These are phyloP conservation scores for Poecilia picta DNA, from an alignment of 2,797 vertebrate genomes.

Conservation along the genomic window DNA sequence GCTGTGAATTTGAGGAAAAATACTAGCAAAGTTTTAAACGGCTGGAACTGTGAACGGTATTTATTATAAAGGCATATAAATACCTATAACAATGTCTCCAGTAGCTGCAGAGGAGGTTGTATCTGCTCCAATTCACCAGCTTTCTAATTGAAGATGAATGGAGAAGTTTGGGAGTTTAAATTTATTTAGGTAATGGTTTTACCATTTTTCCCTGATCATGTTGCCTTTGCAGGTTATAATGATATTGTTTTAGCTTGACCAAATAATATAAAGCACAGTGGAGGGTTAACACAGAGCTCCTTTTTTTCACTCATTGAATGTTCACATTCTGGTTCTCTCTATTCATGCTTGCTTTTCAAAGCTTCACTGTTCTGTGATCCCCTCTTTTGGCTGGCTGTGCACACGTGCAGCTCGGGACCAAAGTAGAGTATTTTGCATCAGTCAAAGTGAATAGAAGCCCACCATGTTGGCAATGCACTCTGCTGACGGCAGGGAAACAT, in stretches of 20 bases:
- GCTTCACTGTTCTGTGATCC: conserved; percentile 53
- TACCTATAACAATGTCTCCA: neutral
- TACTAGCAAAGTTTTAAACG: neutral
- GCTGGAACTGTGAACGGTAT: neutral
- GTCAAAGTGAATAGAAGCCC: conserved; percentile 55
- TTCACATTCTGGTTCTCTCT: conserved; percentile 40
- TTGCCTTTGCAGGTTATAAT: conserved; percentile 11
- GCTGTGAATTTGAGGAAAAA: neutral
- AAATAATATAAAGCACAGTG: conserved; percentile 31
- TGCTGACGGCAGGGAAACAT: conserved; percentile 43
- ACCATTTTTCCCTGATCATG: conserved; percentile 19
- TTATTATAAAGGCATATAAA: neutral
- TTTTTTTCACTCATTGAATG: conserved; percentile 25
- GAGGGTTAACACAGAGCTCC: neutral
- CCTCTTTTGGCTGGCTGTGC: conserved; percentile 50
- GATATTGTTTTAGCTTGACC: conserved; percentile 29
- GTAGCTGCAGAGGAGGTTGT: neutral
- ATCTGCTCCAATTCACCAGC: neutral
- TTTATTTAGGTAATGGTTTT: conserved; percentile 19
- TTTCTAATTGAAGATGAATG: neutral
- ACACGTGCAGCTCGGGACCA: conserved; percentile 23
- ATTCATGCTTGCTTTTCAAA: conserved; percentile 50
- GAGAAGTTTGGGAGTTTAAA: conserved; percentile 27
- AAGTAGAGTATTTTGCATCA: conserved; percentile 37
- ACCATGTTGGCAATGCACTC: conserved; percentile 25